Base-by-base conservation (phyloP, 2,888 invertebrate genomes). In the Drosophila emarginata region DNA sequence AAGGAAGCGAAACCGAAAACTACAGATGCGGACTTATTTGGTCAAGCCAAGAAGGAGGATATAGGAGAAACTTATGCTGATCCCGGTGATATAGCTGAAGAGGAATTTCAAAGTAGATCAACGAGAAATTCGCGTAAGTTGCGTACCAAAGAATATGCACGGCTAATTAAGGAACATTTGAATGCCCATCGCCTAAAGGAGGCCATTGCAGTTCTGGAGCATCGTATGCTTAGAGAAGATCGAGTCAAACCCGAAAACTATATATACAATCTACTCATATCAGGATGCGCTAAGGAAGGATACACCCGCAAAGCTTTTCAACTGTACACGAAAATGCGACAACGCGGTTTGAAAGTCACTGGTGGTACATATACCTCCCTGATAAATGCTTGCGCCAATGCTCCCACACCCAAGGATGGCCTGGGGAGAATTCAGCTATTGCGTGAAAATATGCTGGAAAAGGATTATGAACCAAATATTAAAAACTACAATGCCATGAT, bases 401-500 rank as follows among this genome's bases (percentile, higher is more conserved):
- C 95, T 65, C 95, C 96, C 0, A 94, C 94, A 92, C 92, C 93
- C 2, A 90, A 92, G 52, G 94, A 95, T 91, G 97, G 96, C 0
- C 90, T 97, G 40, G 92, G 93, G 60, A 93, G 94, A 89, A 95
- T 97, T 0, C 93, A 92, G 21, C 91, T 94, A 70, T 92, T 98
- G 58, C 93, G 95, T 61, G 92, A 94, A 66, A 91, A 94, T 3
- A 95, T 98, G 93, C 90, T 93, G 56, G 94, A 95, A 79, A 95
- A 95, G 81, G 93, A 94, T 6, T 92, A 94, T 74, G 93, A 94
- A 74, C 94, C 96, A 2, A 97, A 97, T 89, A 90, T 94, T 1
- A 94, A 94, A 6, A 96, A 96, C 87, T 98, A 96, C 88, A 95
- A 97, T 93, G 94, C 96, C 2, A 96, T 98, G 95, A 96, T 98